These are phyloP conservation scores for Anarrhichthys ocellatus DNA, from an alignment of 2,113 vertebrate species.

Conservation along the genomic window DNA sequence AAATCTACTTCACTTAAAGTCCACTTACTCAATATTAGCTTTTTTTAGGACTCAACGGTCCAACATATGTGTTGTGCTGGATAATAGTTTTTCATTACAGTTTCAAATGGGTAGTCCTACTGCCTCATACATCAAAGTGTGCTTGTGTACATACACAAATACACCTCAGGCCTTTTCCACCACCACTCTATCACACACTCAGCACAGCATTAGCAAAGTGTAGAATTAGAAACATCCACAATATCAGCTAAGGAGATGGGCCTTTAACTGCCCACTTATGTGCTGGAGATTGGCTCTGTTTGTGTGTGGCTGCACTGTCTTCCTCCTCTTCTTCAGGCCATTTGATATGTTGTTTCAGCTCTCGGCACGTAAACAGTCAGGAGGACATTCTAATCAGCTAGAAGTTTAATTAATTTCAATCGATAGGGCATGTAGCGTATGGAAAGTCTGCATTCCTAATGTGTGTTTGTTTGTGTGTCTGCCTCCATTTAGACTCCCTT, in stretches of 20 bases:
- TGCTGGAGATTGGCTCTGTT: slow-evolving; percentile 36
- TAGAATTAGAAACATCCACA: slow-evolving; percentile 44
- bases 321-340: slow-evolving; percentile 57
- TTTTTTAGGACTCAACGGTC: background rate
- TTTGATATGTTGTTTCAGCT: slow-evolving; percentile 74
- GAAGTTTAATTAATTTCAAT: slow-evolving; percentile 80
- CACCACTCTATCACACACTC: slow-evolving; percentile 28
- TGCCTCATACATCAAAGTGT: slow-evolving; percentile 2
- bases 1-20: background rate
- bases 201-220: slow-evolving; percentile 50
- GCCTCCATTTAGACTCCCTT: slow-evolving; percentile 70
- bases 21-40: background rate
- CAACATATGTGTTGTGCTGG: background rate
- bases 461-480: slow-evolving; percentile 53
- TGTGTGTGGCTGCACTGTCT: slow-evolving; percentile 1
- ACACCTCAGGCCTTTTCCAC: background rate
- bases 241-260: slow-evolving; percentile 45
- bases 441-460: slow-evolving; percentile 41
- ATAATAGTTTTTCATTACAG: slow-evolving; percentile 15
- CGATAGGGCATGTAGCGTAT: slow-evolving; percentile 63
- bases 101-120: background rate
- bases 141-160: background rate
- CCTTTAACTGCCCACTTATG: slow-evolving; percentile 61
- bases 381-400: slow-evolving; percentile 75
- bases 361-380: slow-evolving; percentile 74